Percentiles rank a stretch among this genome's conserved stretches.
Conservation (phyloP, 2,888 invertebrate genomes). For the Brachynemurus nebulosus region DNA sequence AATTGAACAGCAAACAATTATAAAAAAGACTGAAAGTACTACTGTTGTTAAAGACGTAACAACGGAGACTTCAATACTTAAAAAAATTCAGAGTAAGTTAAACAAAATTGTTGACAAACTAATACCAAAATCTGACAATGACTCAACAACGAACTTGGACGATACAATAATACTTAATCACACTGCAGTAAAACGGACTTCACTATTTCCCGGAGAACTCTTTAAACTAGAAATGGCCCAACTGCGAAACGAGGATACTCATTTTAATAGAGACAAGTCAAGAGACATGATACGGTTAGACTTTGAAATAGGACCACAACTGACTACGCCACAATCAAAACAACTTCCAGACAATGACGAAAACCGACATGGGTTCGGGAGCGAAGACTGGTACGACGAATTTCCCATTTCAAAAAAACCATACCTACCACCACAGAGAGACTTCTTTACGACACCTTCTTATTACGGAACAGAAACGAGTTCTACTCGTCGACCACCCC, state of each 20-base stretch:
- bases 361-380: slow-evolving; percentile 2
- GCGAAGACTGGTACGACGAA: slow-evolving; percentile 5
- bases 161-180: no score
- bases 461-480: slow-evolving; percentile 1
- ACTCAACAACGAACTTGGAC: no score
- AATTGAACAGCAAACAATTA: background rate
- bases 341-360: background rate
- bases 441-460: slow-evolving; percentile 1
- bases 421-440: background rate
- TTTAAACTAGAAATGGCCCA: background rate
- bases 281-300: no score
- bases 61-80: background rate
- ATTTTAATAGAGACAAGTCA: background rate
- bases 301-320: no score
- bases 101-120: background rate
- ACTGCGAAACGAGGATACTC: background rate
- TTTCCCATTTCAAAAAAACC: slow-evolving; percentile 1
- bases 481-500: background rate
- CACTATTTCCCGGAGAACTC: background rate
- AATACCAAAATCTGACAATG: background rate
- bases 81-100: background rate
- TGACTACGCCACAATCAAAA: background rate
- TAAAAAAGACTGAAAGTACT: slow-evolving; percentile 1
- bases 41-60: background rate
- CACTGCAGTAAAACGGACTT: background rate